A percentile compares a stretch with the other conserved stretches of the same genome.
Evolutionary conservation across 2,797 vertebrate genomes (phyloP).

Genomic region (Enteromius unitaeniatus): DNA sequence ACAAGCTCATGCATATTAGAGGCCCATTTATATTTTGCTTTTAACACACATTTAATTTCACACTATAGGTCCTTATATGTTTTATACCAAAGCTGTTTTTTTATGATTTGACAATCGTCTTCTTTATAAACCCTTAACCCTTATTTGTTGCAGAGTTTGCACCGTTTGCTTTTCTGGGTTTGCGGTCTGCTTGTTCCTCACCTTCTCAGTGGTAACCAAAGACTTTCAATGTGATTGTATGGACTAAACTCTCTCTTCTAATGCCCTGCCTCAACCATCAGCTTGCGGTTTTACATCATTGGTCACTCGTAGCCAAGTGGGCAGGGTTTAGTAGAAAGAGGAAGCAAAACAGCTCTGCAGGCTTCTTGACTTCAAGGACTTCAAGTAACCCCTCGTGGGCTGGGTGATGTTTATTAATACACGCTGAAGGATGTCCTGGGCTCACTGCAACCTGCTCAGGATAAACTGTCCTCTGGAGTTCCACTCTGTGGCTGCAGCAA

Average conservation of each 20-base stretch:
- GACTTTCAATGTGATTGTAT: slow-evolving; percentile 98
- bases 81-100: slow-evolving; percentile 52
- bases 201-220: slow-evolving; percentile 87
- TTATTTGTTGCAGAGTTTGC: slow-evolving; percentile 65
- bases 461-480: slow-evolving; percentile 72
- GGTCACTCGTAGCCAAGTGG: neutral
- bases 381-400: slow-evolving; percentile 80
- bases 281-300: slow-evolving; percentile 22
- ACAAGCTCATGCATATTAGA: slow-evolving; percentile 51
- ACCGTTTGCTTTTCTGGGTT: slow-evolving; percentile 55
- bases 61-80: slow-evolving; percentile 60
- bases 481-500: slow-evolving; percentile 51
- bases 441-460: slow-evolving; percentile 86
- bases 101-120: slow-evolving; percentile 84
- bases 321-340: slow-evolving; percentile 50
- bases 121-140: slow-evolving; percentile 63
- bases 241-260: slow-evolving; percentile 83
- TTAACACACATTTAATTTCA: slow-evolving; percentile 7
- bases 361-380: slow-evolving; percentile 83
- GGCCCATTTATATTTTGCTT: slow-evolving; percentile 12
- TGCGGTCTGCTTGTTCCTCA: slow-evolving; percentile 73
- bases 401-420: slow-evolving; percentile 90
- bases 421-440: slow-evolving; percentile 87
- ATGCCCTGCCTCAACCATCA: slow-evolving; percentile 70
- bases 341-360: slow-evolving; percentile 75